phyloP scores from a whole-genome alignment of 2,797 vertebrate genomes.

The Sebastes melanostomus region DNA sequence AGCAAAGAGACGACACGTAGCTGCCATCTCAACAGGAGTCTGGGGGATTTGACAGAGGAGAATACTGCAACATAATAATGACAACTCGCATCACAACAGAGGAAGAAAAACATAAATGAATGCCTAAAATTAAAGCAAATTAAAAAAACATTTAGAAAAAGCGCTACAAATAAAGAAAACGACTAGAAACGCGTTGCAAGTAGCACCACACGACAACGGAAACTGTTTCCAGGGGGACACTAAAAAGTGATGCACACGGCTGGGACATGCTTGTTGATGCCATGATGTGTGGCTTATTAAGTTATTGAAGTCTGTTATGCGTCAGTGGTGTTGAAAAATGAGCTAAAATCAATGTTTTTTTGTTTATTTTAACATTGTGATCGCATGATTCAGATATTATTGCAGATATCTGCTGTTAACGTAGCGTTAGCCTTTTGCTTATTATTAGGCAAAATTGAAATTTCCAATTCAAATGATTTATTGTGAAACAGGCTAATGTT shows the following conservation, averaged over 20 bases:
- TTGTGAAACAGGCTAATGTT: neutral
- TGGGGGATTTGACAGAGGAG: neutral
- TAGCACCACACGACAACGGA: neutral
- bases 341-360: neutral
- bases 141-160: neutral
- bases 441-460: neutral
- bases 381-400: neutral
- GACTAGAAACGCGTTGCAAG: accelerated
- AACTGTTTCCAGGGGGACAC: neutral
- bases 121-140: neutral
- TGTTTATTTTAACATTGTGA: neutral
- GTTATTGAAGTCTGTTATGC: neutral
- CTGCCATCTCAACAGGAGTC: neutral
- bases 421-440: neutral
- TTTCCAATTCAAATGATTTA: neutral
- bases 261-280: neutral
- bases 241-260: neutral
- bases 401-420: neutral
- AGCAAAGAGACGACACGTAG: neutral
- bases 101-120: neutral
- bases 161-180: neutral
- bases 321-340: neutral
- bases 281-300: neutral
- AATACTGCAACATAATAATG: neutral
- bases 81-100: no score